Evolutionary conservation across 1,140 invertebrate genomes (phyloP).

Genomic region (Adelges cooleyi): DNA sequence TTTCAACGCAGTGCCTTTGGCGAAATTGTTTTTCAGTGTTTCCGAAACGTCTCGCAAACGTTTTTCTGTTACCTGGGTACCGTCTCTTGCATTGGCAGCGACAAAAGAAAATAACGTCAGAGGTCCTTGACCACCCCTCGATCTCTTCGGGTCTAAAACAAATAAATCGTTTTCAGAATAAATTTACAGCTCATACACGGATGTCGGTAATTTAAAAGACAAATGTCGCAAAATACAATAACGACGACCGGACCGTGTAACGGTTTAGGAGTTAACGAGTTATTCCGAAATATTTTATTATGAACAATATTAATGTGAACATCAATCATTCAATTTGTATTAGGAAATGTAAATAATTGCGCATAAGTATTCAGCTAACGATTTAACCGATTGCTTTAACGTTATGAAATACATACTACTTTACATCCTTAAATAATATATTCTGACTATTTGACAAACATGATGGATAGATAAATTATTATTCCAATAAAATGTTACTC

Average conservation of each 20-base stretch:
- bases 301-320: too few relatives aligned
- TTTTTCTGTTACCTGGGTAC: constrained; percentile 11
- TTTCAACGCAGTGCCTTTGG: not conserved
- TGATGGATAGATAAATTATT: too few relatives aligned
- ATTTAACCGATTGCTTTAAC: too few relatives aligned
- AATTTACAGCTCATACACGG: not conserved
- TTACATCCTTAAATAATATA: too few relatives aligned
- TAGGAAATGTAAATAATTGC: too few relatives aligned
- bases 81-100: not conserved
- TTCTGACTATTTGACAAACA: too few relatives aligned
- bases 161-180: not conserved
- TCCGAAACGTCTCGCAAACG: constrained; percentile 3
- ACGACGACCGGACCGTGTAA: not conserved
- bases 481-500: too few relatives aligned
- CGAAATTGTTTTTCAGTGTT: not conserved
- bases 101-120: constrained; percentile 7
- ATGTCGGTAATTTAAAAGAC: not conserved
- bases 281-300: not conserved
- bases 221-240: not conserved
- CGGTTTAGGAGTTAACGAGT: not conserved
- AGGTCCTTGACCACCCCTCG: not conserved
- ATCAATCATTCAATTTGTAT: too few relatives aligned
- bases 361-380: too few relatives aligned
- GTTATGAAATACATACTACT: too few relatives aligned
- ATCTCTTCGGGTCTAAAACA: not conserved